Base-by-base conservation (phyloP, 2,888 invertebrate species). In the Nymphalis urticae region DNA sequence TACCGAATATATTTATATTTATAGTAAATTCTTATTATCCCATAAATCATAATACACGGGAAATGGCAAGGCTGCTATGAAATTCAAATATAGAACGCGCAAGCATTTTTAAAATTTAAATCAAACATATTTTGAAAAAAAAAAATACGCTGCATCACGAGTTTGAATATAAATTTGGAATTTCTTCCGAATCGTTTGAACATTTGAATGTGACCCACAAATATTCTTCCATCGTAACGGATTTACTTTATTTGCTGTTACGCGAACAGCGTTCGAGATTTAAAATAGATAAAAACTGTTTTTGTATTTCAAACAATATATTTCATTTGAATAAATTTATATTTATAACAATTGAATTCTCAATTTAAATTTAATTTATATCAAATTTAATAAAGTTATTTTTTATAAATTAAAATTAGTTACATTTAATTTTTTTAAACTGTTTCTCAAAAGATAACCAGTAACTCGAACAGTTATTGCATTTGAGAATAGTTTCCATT, bases 111-210 rank as follows among this genome's bases (percentile, higher is more conserved):
- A 73, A 80, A 81, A 78, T 81, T 79, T 76, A 79, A 80, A 79
- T 78, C 68, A 61, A 54, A 51, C 72, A 73, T 74, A 70, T 74
- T 75, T 71, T 67, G 68, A 5, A 53, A 53, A 53, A 53, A 53
- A 68, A 61, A 75, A 68, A 64, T 68, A 70, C 68, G 66, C 64
- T 62, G 72, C 72, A 69, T 64, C 62, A 72, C 74, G 74, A 76
- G 74, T 79, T 79, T 75, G 77, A 79, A 81, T 80, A 79, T 80
- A 75, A 80, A 81, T 79, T 80, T 76, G 70, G 79, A 78, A 80
- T 79, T 75, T 72, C 70, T 71, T 73, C 73, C 73, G 71, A 68
- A 71, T 66, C 66, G 61, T 66, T 66, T 61, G 54, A 42, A 66
- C 48, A 66, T 66, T 66, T 54, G 59, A 58, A 68, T 68, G 61